A percentile compares a stretch with the other conserved stretches of the same genome.
phyloP scores from a whole-genome alignment of 2,888 invertebrate genomes.

The Bruchidius siliquastri region DNA sequence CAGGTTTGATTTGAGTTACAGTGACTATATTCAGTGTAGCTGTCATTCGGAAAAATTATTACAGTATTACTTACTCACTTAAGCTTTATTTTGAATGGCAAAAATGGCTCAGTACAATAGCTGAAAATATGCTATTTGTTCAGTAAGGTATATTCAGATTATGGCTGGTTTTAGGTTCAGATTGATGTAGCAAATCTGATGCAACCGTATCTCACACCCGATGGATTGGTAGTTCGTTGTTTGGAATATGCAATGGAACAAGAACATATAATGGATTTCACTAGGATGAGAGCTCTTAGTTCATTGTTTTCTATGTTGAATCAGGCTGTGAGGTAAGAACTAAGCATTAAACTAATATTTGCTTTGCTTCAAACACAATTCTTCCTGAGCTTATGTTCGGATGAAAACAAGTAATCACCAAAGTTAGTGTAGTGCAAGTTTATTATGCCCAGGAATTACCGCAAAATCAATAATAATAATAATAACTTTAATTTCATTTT shows the following conservation, averaged over 20 bases:
- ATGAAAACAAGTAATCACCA: too few species aligned
- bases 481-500: slow-evolving; percentile 9
- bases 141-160: too few species aligned
- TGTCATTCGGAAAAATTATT: too few species aligned
- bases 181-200: slow-evolving; percentile 82
- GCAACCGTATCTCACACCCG: slow-evolving; percentile 81
- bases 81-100: too few species aligned
- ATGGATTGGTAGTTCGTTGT: slow-evolving; percentile 89
- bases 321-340: slow-evolving; percentile 72
- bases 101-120: too few species aligned
- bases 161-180: slow-evolving; percentile 55
- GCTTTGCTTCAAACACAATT: background rate
- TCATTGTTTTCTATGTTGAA: slow-evolving; percentile 98
- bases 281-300: slow-evolving; percentile 88
- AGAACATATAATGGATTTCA: slow-evolving; percentile 99
- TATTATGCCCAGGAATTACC: too few species aligned
- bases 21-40: too few species aligned
- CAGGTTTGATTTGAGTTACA: too few species aligned
- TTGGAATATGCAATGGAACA: slow-evolving; percentile 86
- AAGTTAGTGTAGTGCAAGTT: too few species aligned
- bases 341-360: slow-evolving; percentile 4
- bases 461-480: background rate
- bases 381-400: too few species aligned
- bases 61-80: too few species aligned
- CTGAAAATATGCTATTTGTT: too few species aligned